These are phyloP conservation scores for Heliopora coerulea DNA, from an alignment of 92 coral and sea anemone species.

Conservation along the genomic window DNA sequence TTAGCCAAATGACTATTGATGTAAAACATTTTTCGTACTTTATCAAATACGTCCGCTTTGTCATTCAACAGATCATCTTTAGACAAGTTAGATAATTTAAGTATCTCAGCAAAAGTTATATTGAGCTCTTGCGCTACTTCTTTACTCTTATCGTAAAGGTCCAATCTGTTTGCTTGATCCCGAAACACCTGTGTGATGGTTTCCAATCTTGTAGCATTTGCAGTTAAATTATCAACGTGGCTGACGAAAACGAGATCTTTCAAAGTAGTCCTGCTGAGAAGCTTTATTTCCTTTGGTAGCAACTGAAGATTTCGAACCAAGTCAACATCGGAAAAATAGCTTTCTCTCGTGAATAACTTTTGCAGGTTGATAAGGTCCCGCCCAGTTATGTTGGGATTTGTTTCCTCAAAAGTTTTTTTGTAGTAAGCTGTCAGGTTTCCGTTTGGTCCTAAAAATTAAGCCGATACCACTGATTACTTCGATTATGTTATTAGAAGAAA, in stretches of 20 bases:
- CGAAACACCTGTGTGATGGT: not conserved
- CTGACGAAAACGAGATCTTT: constrained; percentile 27
- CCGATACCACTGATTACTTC: too few relatives aligned
- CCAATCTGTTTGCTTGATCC: constrained; percentile 5
- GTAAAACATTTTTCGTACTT: constrained; percentile 1
- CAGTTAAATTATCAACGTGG: not conserved
- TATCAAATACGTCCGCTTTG: not conserved
- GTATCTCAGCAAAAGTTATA: constrained; percentile 18
- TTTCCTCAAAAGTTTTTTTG: not conserved
- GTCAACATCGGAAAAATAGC: constrained; percentile 28
- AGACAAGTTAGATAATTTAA: constrained; percentile 8
- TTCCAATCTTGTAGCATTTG: constrained; percentile 3
- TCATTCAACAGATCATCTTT: constrained; percentile 16
- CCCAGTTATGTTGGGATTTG: constrained; percentile 1
- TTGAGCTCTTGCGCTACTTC: constrained; percentile 8
- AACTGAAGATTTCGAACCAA: constrained; percentile 26
- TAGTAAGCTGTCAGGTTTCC: constrained; percentile 6
- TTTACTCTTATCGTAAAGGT: constrained; percentile 16
- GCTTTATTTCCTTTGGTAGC: constrained; percentile 13
- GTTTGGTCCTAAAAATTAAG: constrained; percentile 18
- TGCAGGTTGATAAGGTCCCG: constrained; percentile 4
- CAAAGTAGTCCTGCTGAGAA: constrained; percentile 2
- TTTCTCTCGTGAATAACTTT: constrained; percentile 15
- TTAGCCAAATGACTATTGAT: not conserved
- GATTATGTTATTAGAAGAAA: too few relatives aligned